Percentiles rank a stretch among this genome's conserved stretches.
These are phyloP conservation scores for Glandiceps talaboti DNA, from an alignment of 53 echinoderm and acorn worm species.

Conservation along the genomic window DNA sequence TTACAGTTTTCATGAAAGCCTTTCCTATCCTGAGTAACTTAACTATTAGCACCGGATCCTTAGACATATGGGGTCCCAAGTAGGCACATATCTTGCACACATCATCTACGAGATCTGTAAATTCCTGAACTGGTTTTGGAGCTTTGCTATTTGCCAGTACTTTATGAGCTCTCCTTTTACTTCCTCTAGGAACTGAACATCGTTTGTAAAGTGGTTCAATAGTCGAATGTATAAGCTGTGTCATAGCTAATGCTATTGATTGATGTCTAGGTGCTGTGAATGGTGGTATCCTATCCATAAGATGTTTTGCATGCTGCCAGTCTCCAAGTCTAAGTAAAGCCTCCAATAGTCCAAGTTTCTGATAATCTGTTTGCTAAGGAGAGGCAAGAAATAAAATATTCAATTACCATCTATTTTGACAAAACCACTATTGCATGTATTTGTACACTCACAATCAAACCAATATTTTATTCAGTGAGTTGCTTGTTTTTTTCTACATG, in stretches of 20 bases:
- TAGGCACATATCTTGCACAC: conserved; percentile 71
- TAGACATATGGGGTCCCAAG: conserved; percentile 75
- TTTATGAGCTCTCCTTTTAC: conserved; percentile 23
- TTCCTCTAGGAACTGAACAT: conserved; percentile 58
- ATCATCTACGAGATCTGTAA: conserved; percentile 27
- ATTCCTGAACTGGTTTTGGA: conserved; percentile 14
- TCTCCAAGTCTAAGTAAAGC: conserved; percentile 66
- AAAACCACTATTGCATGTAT: too few species aligned
- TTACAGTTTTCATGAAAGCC: conserved; percentile 48
- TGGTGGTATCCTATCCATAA: conserved; percentile 67
- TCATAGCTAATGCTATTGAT: conserved; percentile 50
- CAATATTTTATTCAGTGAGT: too few species aligned
- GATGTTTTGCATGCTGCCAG: conserved; percentile 70
- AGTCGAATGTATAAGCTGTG: conserved; percentile 37
- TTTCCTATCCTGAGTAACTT: conserved; percentile 80
- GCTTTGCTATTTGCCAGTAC: conserved; percentile 26
- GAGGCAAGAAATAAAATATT: too few species aligned
- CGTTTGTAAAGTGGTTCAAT: conserved; percentile 69
- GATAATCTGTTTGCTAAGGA: conserved; percentile 83
- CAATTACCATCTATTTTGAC: too few species aligned
- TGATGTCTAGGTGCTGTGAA: conserved; percentile 49
- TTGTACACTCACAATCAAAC: too few species aligned
- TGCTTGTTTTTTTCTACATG: too few species aligned
- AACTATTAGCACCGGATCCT: conserved; percentile 76
- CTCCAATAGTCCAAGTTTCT: conserved; percentile 84